Percentiles rank a stretch among this genome's conserved stretches.
These are phyloP conservation scores for Petrophora chlorosata DNA, from an alignment of 2,888 invertebrate species.

Conservation along the genomic window DNA sequence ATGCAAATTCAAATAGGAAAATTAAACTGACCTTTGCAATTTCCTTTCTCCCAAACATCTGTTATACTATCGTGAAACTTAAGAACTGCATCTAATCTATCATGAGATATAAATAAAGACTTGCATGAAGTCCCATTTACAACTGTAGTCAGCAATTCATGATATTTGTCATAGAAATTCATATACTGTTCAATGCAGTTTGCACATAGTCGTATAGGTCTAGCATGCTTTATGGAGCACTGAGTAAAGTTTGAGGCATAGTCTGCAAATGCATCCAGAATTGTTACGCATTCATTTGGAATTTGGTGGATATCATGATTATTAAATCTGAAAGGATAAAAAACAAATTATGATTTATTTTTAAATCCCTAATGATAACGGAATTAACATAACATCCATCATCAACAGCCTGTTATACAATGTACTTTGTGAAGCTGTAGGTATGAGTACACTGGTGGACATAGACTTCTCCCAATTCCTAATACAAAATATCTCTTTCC, in stretches of 20 bases:
- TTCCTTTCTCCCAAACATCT: conserved; percentile 84
- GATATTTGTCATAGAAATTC: conserved; percentile 75
- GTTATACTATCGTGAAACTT: conserved; percentile 81
- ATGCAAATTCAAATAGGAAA: too few species aligned
- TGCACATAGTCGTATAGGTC: conserved; percentile 85
- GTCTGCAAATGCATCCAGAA: conserved; percentile 76
- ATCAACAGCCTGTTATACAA: too few species aligned
- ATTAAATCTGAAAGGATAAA: conserved; percentile 5
- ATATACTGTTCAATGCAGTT: conserved; percentile 82
- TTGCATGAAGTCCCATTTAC: conserved; percentile 84
- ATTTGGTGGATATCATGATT: background rate
- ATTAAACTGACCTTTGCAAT: conserved; percentile 83
- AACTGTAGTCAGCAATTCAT: conserved; percentile 68
- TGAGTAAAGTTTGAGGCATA: conserved; percentile 83
- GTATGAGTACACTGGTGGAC: too few species aligned
- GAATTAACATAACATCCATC: too few species aligned
- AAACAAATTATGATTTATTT: background rate
- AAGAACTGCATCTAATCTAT: conserved; percentile 85
- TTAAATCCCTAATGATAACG: too few species aligned
- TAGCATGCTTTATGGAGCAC: conserved; percentile 84
- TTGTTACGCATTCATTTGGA: conserved; percentile 53
- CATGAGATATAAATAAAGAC: conserved; percentile 83
- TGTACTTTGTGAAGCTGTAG: too few species aligned
- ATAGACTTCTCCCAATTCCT: too few species aligned
- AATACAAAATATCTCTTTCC: too few species aligned